A percentile compares a stretch with the other conserved stretches of the same genome.
These are phyloP conservation scores for Watsonalla cultraria DNA, from an alignment of 2,888 invertebrate species.

Conservation along the genomic window DNA sequence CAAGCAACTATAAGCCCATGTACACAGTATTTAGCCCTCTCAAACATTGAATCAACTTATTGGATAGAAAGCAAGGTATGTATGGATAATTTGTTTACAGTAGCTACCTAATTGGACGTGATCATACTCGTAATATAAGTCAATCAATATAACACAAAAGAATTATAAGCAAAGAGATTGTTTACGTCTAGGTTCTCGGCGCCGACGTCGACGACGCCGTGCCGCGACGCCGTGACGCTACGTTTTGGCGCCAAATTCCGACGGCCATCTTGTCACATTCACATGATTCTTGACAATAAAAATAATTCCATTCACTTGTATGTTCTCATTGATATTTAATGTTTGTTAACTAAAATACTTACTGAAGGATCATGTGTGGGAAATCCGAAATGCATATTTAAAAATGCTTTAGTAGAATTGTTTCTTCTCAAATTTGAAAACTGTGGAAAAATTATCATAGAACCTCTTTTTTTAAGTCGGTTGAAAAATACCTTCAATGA, in stretches of 20 bases:
- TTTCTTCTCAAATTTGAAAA: too few relatives aligned
- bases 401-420: too few relatives aligned
- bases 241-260: slow-evolving; percentile 58
- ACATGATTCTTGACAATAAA: slow-evolving; percentile 63
- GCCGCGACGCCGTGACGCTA: slow-evolving; percentile 37
- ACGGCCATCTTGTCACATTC: slow-evolving; percentile 60
- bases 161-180: slow-evolving; percentile 33
- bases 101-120: neutral
- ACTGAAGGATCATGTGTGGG: too few relatives aligned
- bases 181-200: slow-evolving; percentile 29
- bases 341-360: neutral
- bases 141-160: slow-evolving; percentile 35
- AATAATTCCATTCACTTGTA: slow-evolving; percentile 52
- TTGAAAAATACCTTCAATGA: too few relatives aligned
- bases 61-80: too few relatives aligned
- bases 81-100: neutral
- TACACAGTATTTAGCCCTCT: too few relatives aligned
- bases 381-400: too few relatives aligned
- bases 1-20: too few relatives aligned
- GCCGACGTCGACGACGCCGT: slow-evolving; percentile 29
- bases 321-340: slow-evolving; percentile 31
- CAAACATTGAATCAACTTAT: too few relatives aligned
- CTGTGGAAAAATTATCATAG: too few relatives aligned
- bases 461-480: too few relatives aligned
- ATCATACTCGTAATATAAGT: slow-evolving; percentile 18